These are phyloP conservation scores for Cebus imitator DNA, from an alignment of 2,113 vertebrate genomes.

Conservation along the genomic window DNA sequence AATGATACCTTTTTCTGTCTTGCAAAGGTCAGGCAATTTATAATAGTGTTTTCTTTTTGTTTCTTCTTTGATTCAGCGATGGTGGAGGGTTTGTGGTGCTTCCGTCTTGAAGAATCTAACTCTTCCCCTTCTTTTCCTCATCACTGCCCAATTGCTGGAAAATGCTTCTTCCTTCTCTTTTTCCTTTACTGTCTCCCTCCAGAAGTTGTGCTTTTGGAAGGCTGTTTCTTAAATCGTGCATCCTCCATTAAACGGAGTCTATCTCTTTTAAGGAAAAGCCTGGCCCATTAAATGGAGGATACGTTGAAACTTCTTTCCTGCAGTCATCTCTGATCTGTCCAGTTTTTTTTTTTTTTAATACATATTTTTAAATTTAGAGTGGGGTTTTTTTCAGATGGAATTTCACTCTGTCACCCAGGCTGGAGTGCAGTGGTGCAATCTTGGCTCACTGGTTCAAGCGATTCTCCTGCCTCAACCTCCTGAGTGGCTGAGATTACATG, in stretches of 20 bases:
- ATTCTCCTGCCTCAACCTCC: too few relatives aligned
- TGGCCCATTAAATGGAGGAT: background rate
- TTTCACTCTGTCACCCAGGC: too few relatives aligned
- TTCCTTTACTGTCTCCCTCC: background rate
- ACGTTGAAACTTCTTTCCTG: background rate
- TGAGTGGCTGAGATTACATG: too few relatives aligned
- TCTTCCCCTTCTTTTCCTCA: background rate
- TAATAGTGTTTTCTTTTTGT: background rate
- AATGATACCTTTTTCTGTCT: background rate
- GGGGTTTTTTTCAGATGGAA: too few relatives aligned
- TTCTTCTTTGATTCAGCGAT: background rate
- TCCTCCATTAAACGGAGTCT: background rate
- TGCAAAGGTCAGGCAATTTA: background rate
- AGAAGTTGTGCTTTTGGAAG: background rate
- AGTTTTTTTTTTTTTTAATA: background rate
- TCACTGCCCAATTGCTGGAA: background rate
- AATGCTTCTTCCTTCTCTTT: background rate
- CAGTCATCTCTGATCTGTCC: background rate
- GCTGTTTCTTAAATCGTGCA: background rate
- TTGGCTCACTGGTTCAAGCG: too few relatives aligned
- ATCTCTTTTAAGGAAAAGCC: background rate
- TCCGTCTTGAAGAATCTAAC: background rate
- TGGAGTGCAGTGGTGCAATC: too few relatives aligned
- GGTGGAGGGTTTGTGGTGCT: too few relatives aligned
- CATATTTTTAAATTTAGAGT: background rate